Conservation (phyloP, 2,113 vertebrate species). For the Campylomormyrus tamandua region DNA sequence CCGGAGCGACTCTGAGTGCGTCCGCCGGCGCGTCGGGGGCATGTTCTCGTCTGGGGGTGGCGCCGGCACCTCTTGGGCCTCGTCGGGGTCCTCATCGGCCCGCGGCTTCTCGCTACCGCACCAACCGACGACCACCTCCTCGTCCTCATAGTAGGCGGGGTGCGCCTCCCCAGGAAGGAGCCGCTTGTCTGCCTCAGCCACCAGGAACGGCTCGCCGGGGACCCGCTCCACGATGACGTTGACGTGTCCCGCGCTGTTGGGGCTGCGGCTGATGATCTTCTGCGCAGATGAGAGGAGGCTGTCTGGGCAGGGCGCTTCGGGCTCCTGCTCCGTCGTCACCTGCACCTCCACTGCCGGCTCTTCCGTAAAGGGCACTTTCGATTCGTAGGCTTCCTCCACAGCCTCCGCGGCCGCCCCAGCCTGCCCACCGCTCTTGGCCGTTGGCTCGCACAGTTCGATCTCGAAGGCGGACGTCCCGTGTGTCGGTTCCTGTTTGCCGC, state of each 20-base stretch:
- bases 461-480: conserved; percentile 30
- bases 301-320: conserved; percentile 61
- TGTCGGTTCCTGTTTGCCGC: conserved; percentile 45
- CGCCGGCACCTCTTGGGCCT: conserved; percentile 34
- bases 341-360: conserved; percentile 68
- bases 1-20: conserved; percentile 86
- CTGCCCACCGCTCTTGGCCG: conserved; percentile 42
- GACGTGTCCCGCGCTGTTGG: conserved; percentile 80
- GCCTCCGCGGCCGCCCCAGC: conserved; percentile 51
- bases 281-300: conserved; percentile 91
- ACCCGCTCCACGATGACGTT: conserved; percentile 97
- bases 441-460: conserved; percentile 20
- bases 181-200: conserved; percentile 61
- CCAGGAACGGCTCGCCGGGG: conserved; percentile 74
- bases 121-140: conserved; percentile 66
- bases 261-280: conserved; percentile 87
- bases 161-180: conserved; percentile 36
- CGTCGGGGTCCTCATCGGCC: conserved; percentile 10
- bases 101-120: conserved; percentile 52
- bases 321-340: conserved; percentile 63
- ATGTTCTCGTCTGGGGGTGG: conserved; percentile 70
- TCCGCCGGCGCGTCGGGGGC: conserved; percentile 81
- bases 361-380: conserved; percentile 49
- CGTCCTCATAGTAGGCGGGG: conserved; percentile 39
- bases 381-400: conserved; percentile 40